These are phyloP conservation scores for Erythrocebus patas DNA, from an alignment of 2,113 vertebrate species.

Conservation along the genomic window DNA sequence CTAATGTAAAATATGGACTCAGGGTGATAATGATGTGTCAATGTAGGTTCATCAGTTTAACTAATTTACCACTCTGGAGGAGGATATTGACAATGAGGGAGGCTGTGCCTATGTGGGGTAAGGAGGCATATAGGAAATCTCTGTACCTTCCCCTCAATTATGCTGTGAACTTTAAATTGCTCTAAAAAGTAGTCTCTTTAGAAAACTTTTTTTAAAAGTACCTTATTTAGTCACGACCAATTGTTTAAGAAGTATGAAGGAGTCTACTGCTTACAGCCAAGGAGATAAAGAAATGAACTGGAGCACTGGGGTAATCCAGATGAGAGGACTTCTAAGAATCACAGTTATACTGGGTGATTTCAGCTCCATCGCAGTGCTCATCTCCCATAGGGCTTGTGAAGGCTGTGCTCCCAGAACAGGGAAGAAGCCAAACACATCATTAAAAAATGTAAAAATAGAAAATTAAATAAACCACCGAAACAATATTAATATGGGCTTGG, in stretches of 20 bases:
- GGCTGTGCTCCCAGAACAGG: too few relatives aligned
- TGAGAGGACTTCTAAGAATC: neutral
- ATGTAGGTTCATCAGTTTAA: neutral
- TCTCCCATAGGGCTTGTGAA: neutral
- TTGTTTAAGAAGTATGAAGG: neutral
- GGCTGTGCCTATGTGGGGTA: neutral
- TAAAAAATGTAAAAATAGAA: neutral
- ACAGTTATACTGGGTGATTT: fast-evolving
- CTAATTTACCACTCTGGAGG: neutral
- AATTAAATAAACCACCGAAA: neutral
- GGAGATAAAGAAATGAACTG: neutral
- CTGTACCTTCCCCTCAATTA: neutral
- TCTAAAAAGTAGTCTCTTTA: neutral
- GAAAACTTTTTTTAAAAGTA: neutral
- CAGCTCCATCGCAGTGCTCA: neutral
- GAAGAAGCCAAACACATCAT: neutral
- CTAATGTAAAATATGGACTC: neutral
- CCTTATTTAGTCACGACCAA: neutral
- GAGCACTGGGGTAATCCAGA: neutral
- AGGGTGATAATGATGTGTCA: too few relatives aligned
- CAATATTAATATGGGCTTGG: neutral
- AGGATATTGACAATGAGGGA: neutral
- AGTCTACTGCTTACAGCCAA: neutral
- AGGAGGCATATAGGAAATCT: too few relatives aligned
- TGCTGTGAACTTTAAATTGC: neutral